phyloP scores from a whole-genome alignment of 1,140 invertebrate genomes.

The Nasonia longicornis region DNA sequence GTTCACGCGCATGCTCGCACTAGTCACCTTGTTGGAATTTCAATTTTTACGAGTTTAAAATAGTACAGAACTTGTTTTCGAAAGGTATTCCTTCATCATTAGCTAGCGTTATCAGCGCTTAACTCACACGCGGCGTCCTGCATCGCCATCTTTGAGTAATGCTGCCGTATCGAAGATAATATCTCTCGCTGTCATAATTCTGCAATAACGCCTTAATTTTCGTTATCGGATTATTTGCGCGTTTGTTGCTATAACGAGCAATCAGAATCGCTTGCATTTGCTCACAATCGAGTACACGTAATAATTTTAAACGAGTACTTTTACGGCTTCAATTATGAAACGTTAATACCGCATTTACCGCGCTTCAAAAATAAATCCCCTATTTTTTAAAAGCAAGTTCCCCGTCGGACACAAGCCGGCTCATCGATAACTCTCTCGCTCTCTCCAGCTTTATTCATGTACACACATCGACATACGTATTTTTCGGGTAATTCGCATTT shows the following conservation, averaged over 20 bases:
- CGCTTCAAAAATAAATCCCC: neutral
- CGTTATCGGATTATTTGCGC: neutral
- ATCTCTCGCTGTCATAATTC: neutral
- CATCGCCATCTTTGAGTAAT: constrained; percentile 1
- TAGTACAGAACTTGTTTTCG: neutral
- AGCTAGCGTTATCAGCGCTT: neutral
- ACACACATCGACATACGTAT: constrained; percentile 3
- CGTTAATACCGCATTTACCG: neutral
- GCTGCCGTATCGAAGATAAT: constrained; percentile 1
- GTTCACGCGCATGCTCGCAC: neutral
- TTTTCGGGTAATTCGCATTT: constrained; percentile 40
- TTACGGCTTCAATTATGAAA: neutral
- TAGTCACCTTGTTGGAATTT: constrained; percentile 16
- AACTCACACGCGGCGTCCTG: neutral
- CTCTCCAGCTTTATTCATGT: constrained; percentile 27
- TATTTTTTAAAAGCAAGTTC: neutral
- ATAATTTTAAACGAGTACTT: neutral
- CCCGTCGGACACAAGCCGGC: neutral
- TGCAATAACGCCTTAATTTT: neutral
- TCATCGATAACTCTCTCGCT: constrained; percentile 42
- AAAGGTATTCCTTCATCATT: neutral
- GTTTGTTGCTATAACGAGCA: too few species aligned
- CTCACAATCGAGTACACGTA: too few species aligned
- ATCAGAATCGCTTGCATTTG: too few species aligned
- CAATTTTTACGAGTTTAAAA: constrained; percentile 34